phyloP scores from a whole-genome alignment of 2,113 vertebrate genomes.

The Toxotes chatareus region DNA sequence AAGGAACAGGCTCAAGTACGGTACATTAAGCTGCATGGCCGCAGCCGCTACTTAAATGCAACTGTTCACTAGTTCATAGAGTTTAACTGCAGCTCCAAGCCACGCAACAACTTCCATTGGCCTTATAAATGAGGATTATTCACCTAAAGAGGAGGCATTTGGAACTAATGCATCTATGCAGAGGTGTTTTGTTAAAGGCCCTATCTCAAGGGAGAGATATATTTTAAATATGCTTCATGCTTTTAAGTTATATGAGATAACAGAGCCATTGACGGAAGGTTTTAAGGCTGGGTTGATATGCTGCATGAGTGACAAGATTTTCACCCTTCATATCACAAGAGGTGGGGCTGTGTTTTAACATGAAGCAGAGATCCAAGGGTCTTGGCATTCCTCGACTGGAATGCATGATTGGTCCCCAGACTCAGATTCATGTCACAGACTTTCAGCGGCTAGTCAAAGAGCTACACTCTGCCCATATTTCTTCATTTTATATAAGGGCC shows the following conservation, averaged over 20 bases:
- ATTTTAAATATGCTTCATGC: slow-evolving; percentile 46
- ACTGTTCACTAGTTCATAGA: slow-evolving; percentile 70
- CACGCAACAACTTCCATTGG: slow-evolving; percentile 58
- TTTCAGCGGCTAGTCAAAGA: slow-evolving; percentile 76
- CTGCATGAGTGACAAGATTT: slow-evolving; percentile 47
- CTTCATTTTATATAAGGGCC: slow-evolving; percentile 69
- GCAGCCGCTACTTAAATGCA: slow-evolving; percentile 58
- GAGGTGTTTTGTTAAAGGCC: slow-evolving; percentile 50
- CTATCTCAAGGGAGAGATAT: slow-evolving; percentile 34
- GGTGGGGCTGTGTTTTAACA: slow-evolving; percentile 58
- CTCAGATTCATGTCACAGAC: slow-evolving; percentile 68
- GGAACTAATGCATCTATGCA: slow-evolving; percentile 41
- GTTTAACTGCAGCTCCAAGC: slow-evolving; percentile 76
- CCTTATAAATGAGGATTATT: slow-evolving; percentile 68
- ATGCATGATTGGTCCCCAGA: slow-evolving; percentile 67
- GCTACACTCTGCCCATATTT: slow-evolving; percentile 67
- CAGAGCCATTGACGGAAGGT: slow-evolving; percentile 29
- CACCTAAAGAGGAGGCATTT: slow-evolving; percentile 56
- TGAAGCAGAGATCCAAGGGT: slow-evolving; percentile 46
- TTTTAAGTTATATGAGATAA: slow-evolving; percentile 26
- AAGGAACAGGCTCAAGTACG: slow-evolving; percentile 36
- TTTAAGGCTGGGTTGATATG: slow-evolving; percentile 25
- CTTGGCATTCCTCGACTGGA: slow-evolving; percentile 61
- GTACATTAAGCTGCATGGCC: slow-evolving; percentile 68
- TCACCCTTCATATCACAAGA: slow-evolving; percentile 25